Conservation (phyloP, 2,888 invertebrate species). For the Pristionchus mayeri region DNA sequence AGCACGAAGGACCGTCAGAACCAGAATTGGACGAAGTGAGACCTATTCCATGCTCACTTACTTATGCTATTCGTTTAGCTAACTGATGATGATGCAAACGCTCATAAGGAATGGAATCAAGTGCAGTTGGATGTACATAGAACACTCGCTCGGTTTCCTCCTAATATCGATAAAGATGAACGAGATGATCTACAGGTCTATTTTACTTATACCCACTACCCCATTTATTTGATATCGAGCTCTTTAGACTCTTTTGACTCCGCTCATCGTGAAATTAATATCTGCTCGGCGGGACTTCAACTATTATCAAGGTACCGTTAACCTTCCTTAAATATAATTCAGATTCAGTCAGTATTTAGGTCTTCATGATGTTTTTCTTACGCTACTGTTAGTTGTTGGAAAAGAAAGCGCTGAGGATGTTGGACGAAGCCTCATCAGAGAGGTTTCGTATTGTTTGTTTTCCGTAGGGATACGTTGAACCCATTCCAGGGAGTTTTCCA, state of each 20-base stretch:
- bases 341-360: constrained; percentile 62
- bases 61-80: constrained; percentile 6
- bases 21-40: constrained; percentile 29
- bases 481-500: constrained; percentile 54
- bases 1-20: background rate
- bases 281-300: constrained; percentile 67
- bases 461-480: background rate
- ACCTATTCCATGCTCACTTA: too few species aligned
- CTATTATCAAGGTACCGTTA: constrained; percentile 76
- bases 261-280: constrained; percentile 73
- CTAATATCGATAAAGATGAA: constrained; percentile 71
- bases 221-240: too few species aligned
- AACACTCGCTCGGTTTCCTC: constrained; percentile 74
- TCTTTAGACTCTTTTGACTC: constrained; percentile 65
- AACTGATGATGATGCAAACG: constrained; percentile 20
- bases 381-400: constrained; percentile 70
- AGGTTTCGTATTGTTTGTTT: background rate
- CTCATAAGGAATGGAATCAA: constrained; percentile 51
- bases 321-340: too few species aligned
- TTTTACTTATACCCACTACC: background rate
- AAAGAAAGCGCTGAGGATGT: constrained; percentile 60
- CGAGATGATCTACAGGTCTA: constrained; percentile 61
- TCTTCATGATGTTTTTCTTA: constrained; percentile 75
- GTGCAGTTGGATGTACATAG: constrained; percentile 75
- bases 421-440: constrained; percentile 38